Evolutionary conservation across 2,888 invertebrate species (phyloP), one percentile per base, ranked within the genome.

Genomic region (Tricholauxania praeusta): DNA sequence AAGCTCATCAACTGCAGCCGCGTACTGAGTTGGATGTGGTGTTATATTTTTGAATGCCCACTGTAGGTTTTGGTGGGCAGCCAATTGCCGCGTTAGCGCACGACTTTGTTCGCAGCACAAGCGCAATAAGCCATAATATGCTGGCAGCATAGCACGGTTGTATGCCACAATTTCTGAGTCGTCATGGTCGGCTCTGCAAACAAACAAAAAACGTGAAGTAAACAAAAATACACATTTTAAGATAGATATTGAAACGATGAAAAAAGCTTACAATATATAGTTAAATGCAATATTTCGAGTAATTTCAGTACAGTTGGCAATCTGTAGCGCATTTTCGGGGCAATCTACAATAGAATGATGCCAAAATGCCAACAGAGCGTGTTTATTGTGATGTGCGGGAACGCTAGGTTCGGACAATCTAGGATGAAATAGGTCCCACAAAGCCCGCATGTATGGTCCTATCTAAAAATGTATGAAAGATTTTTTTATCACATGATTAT

Each of bases 21-120:
- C 93, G 89, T 98, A 98, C 80, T 97, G 94, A 28, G 96, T 96
- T 8, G 96, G 96, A 88, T 96, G 96, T n/a, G 97, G 96, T 49
- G 96, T 96, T 77, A 98, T 97, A 87, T 97, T 97, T 83, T 97
- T 94, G 87, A 97, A 97, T 39, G 97, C 97, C 97, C 97, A 98
- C 85, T 96, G 96, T 59, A 98, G 91, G 89, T 98, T 98, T 88
- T 97, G 97, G 88, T 98, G 97, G 79, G 93, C 93, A 0, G 96
- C 95, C 72, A 98, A 89, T 82, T 94, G 92, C 70, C 96, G 90
- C 7, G 96, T 95, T 87, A 98, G 96, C 32, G 92, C 88, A 62
- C 93, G 90, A 7, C 97, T 97, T 80, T 95, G 94, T 78, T 96
- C 94, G 85, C 97, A 97, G 88, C 96, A 97, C 86, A 97, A 91